Percentiles rank a stretch among this genome's conserved stretches.
These are phyloP conservation scores for Alces alces DNA, from an alignment of 2,113 vertebrate genomes.

Conservation along the genomic window DNA sequence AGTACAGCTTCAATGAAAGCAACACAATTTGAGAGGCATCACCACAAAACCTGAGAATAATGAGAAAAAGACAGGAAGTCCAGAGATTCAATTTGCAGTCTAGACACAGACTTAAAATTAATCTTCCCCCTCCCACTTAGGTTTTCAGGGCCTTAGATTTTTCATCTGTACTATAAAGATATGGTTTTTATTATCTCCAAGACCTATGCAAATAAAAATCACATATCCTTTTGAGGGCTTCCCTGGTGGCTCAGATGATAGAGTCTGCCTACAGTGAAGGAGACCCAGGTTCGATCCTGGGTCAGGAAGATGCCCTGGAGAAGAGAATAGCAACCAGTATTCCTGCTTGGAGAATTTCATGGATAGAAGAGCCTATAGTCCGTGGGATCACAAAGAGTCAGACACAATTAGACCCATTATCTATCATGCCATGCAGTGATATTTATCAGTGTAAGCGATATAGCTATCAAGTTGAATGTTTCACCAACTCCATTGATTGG, in stretches of 20 bases:
- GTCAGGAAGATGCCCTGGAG: background rate
- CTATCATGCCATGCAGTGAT: background rate
- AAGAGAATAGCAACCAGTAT: background rate
- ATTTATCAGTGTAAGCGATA: background rate
- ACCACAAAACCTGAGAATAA: background rate
- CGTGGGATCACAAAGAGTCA: background rate
- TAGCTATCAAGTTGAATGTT: background rate
- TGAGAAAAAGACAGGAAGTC: background rate
- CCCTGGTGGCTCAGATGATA: background rate
- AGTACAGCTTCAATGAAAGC: background rate
- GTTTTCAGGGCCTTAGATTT: background rate
- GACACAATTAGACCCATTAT: background rate
- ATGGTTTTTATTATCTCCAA: background rate
- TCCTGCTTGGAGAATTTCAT: background rate
- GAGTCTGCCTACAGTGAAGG: background rate
- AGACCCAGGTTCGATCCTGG: background rate
- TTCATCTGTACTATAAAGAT: background rate
- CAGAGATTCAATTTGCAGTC: background rate
- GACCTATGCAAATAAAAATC: background rate
- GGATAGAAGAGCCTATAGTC: background rate
- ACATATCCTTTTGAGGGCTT: background rate
- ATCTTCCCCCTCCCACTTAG: rapidly evolving
- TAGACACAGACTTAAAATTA: background rate
- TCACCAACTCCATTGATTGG: background rate
- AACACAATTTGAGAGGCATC: background rate